A percentile compares a stretch with the other conserved stretches of the same genome.
These are phyloP conservation scores for Coluber constrictor DNA, from an alignment of 2,797 vertebrate genomes.

Conservation along the genomic window DNA sequence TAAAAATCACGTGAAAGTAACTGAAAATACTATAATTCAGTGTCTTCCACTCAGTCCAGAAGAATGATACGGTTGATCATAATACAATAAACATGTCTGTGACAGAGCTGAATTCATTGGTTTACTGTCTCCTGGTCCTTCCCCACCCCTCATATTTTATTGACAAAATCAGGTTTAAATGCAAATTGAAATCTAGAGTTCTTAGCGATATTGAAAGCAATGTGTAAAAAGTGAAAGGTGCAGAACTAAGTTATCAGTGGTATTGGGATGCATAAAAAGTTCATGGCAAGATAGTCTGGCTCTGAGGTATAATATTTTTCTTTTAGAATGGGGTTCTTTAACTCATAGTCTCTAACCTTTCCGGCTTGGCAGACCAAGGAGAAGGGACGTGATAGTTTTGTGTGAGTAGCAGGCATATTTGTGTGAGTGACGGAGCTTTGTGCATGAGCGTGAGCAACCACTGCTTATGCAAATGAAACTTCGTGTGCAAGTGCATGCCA, in stretches of 20 bases:
- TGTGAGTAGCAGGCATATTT: not conserved
- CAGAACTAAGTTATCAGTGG: not conserved
- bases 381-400: not conserved
- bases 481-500: not conserved
- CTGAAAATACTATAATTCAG: not conserved
- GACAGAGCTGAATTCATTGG: not conserved
- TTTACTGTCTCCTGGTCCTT: not conserved
- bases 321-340: not conserved
- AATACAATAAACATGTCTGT: not conserved
- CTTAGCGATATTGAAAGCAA: conserved; percentile 6
- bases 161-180: not conserved
- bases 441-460: not conserved
- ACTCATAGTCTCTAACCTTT: not conserved
- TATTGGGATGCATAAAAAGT: not conserved
- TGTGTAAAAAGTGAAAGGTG: not conserved
- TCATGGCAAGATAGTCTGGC: not conserved
- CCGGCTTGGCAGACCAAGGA: not conserved
- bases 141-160: not conserved
- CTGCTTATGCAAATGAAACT: not conserved
- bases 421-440: not conserved
- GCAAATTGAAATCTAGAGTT: not conserved
- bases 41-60: not conserved
- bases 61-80: not conserved
- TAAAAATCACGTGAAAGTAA: not conserved
- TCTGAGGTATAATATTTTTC: not conserved